These are phyloP conservation scores for Drosophila ananassae DNA, from an alignment of 1,140 invertebrate species.

Conservation along the genomic window DNA sequence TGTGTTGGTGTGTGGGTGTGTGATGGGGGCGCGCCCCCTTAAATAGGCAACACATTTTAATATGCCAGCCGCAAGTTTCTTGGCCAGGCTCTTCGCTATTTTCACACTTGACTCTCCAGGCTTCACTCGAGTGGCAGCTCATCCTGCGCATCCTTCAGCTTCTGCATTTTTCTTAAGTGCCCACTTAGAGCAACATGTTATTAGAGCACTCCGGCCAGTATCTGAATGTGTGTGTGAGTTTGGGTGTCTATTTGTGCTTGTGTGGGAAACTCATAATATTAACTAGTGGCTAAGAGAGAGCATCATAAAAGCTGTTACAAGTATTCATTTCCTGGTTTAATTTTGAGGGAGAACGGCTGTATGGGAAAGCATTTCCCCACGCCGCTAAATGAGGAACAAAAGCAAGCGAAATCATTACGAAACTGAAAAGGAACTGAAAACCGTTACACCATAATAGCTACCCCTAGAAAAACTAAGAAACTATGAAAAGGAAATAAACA, in stretches of 20 bases:
- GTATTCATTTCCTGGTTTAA: slow-evolving; percentile 43
- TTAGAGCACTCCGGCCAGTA: slow-evolving; percentile 40
- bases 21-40: slow-evolving; percentile 27
- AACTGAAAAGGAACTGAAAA: slow-evolving; percentile 12
- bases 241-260: slow-evolving; percentile 16
- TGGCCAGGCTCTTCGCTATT: slow-evolving; percentile 44
- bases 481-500: slow-evolving; percentile 29
- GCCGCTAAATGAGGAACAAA: slow-evolving; percentile 13
- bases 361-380: slow-evolving; percentile 23
- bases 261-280: slow-evolving; percentile 61
- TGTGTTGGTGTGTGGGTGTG: background rate
- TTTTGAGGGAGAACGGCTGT: slow-evolving; percentile 19
- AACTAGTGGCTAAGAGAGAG: slow-evolving; percentile 44
- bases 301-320: slow-evolving; percentile 35
- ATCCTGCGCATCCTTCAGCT: slow-evolving; percentile 9
- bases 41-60: slow-evolving; percentile 61
- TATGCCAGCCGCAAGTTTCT: slow-evolving; percentile 48
- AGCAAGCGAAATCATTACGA: slow-evolving; percentile 23
- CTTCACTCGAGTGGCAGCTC: slow-evolving; percentile 39
- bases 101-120: slow-evolving; percentile 50
- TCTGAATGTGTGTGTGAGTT: background rate
- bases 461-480: slow-evolving; percentile 15
- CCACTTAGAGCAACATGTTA: slow-evolving; percentile 64
- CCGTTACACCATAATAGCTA: slow-evolving; percentile 25
- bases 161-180: slow-evolving; percentile 55